Conservation (phyloP, 2,888 invertebrate species). For the Sialis fuliginosa region DNA sequence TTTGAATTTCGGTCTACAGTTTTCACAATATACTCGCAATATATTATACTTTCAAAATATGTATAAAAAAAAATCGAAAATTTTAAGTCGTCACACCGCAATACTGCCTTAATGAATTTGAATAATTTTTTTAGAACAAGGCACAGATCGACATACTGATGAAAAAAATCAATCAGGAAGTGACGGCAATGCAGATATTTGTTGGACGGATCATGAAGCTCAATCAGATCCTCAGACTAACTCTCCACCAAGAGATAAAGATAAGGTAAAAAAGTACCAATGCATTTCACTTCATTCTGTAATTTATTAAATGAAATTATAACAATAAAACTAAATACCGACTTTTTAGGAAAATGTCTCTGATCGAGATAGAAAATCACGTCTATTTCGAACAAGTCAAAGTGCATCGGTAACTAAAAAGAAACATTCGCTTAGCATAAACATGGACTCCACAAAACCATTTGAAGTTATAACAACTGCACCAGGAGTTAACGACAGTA, state of each 20-base stretch:
- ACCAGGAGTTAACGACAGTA: background rate
- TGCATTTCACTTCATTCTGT: no score
- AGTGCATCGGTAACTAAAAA: constrained; percentile 38
- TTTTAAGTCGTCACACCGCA: no score
- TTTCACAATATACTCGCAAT: no score
- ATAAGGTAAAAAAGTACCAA: constrained; percentile 12
- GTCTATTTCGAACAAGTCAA: constrained; percentile 47
- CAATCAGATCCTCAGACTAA: constrained; percentile 42
- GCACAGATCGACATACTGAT: constrained; percentile 15
- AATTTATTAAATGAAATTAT: background rate
- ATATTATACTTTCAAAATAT: no score
- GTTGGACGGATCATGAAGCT: constrained; percentile 49
- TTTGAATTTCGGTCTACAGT: no score
- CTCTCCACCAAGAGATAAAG: constrained; percentile 35
- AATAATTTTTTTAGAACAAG: background rate
- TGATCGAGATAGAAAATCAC: constrained; percentile 32
- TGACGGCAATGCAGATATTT: constrained; percentile 29
- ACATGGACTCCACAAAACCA: constrained; percentile 26
- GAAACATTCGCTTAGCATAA: constrained; percentile 41
- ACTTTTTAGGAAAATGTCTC: constrained; percentile 17
- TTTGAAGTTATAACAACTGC: constrained; percentile 15
- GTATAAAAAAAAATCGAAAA: no score
- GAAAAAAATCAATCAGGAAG: constrained; percentile 31
- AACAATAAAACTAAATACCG: background rate
- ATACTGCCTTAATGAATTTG: no score